Evolutionary conservation across 2,888 invertebrate genomes (phyloP).

Genomic region (Noctuana brunneofusca): DNA sequence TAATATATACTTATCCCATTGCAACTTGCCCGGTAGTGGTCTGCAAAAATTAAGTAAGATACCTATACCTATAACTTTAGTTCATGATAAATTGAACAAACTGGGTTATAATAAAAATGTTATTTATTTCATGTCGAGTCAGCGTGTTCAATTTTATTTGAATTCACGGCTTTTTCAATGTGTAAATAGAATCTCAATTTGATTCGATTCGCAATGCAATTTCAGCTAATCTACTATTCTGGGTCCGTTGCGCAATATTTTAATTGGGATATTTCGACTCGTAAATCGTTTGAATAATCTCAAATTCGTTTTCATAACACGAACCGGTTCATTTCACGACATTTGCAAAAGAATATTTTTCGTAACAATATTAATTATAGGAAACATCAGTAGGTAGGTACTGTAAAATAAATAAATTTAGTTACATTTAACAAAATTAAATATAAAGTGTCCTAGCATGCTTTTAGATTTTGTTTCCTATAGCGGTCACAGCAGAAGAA

Average conservation of each 20-base stretch:
- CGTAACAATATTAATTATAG: too few species aligned
- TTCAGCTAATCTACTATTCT: slow-evolving; percentile 18
- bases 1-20: too few species aligned
- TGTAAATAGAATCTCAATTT: slow-evolving; percentile 13
- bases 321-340: background rate
- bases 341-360: background rate
- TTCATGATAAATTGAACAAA: too few species aligned
- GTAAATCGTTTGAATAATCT: slow-evolving; percentile 13
- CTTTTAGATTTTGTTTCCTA: background rate
- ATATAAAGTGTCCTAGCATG: too few species aligned
- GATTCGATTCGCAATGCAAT: slow-evolving; percentile 13
- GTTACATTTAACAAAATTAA: too few species aligned
- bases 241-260: slow-evolving; percentile 21
- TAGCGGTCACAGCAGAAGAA: background rate
- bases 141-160: slow-evolving; percentile 1
- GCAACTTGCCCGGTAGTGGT: too few species aligned
- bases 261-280: slow-evolving; percentile 22
- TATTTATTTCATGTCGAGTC: background rate
- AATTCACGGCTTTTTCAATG: background rate
- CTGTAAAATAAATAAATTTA: too few species aligned
- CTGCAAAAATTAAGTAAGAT: too few species aligned
- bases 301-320: background rate
- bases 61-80: too few species aligned
- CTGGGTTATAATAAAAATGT: too few species aligned
- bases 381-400: too few species aligned